Evolutionary conservation across 53 echinoderm and acorn worm species (phyloP), one percentile per base, ranked within the genome.

Genomic region (Echinarachnius parma): DNA sequence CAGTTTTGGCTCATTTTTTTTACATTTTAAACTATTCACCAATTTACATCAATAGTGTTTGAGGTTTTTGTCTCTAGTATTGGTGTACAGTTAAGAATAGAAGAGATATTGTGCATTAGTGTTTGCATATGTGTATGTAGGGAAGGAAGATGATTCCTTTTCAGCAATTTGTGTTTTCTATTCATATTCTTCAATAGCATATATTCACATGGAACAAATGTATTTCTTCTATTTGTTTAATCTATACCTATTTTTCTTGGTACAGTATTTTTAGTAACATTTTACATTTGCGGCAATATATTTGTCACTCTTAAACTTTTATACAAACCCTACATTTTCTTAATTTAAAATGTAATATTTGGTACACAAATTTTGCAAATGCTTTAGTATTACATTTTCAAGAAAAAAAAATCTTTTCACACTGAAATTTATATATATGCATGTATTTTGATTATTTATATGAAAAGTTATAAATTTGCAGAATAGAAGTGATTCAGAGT

Each of bases 211-310:
- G 70, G 70, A 70, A 70, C 70, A 70, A 70, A 70, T 70, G 70
- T 53, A 70, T 70, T 70, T 70, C 53, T 53, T 70, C 52, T 70
- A 70, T 70, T 53, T 70, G 70, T 70, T 70, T 70, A 70, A 70
- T 70, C 70, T 70, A 70, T 70, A 70, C 70, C 70, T 70, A 70
- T 70, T 70, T 70, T 70, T 70, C 70, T 70, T 70, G 70, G 70
- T 70, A 70, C 70, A 70, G 70, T 70, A 70, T 70, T 70, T n/a
- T 70, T 70, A 70, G 70, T 70, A 70, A 53, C 70, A 33, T 34
- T 52, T 52, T 70, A 70, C 70, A 35, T 34, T 70, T 70, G 70
- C 70, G 52, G 53, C 66, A 70, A 52, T 70, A 70, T 70, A 70
- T 70, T 70, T 53, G 70, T 70, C 70, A 36, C 70, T 69, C 70